Conservation (phyloP, 2,888 invertebrate species). For the Lagria hirta region DNA sequence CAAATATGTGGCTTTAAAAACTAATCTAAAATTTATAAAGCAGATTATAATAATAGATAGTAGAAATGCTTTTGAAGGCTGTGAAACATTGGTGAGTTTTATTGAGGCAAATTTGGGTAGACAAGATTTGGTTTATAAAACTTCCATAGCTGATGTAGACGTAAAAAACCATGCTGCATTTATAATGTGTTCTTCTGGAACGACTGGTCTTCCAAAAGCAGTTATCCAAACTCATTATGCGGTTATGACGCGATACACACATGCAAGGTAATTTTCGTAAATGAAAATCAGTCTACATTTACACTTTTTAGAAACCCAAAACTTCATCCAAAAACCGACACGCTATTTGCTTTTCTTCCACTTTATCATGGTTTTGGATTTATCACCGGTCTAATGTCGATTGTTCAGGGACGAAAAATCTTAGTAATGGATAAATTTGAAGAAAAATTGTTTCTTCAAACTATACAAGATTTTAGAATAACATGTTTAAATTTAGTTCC, state of each 20-base stretch:
- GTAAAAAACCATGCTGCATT: too few species aligned
- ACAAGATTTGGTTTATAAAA: too few species aligned
- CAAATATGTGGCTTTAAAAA: slow-evolving; percentile 12
- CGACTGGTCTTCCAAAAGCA: slow-evolving; percentile 67
- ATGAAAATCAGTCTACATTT: too few species aligned
- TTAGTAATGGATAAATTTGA: slow-evolving; percentile 30
- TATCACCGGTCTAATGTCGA: not conserved
- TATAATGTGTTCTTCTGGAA: slow-evolving; percentile 66
- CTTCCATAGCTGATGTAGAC: too few species aligned
- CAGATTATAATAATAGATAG: slow-evolving; percentile 60
- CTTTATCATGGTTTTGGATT: not conserved
- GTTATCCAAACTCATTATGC: slow-evolving; percentile 64
- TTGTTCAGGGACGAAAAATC: slow-evolving; percentile 16
- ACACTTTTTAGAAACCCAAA: too few species aligned
- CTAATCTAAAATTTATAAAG: slow-evolving; percentile 46
- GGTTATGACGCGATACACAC: slow-evolving; percentile 15
- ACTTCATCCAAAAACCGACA: too few species aligned
- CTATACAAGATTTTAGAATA: slow-evolving; percentile 67
- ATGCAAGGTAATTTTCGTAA: slow-evolving; percentile 3
- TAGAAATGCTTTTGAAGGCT: slow-evolving; percentile 8
- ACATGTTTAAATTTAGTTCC: slow-evolving; percentile 72
- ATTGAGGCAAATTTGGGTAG: slow-evolving; percentile 11
- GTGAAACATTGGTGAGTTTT: slow-evolving; percentile 23
- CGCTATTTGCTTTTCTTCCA: not conserved
- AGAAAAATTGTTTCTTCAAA: slow-evolving; percentile 62